Evolutionary conservation across 2,888 invertebrate species (phyloP).

Genomic region (Isoperla grammatica): DNA sequence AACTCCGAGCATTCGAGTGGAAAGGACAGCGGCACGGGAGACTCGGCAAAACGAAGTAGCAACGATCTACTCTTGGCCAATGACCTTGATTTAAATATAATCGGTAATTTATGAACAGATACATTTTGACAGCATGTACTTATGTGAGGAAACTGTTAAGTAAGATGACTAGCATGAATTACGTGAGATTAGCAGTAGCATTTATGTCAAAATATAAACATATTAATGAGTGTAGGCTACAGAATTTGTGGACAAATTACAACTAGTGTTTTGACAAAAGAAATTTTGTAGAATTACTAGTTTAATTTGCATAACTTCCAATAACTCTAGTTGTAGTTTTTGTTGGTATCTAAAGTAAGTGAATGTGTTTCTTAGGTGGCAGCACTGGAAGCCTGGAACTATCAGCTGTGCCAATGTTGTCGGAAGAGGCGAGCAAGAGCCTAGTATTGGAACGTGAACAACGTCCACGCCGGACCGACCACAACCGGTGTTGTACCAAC

Average conservation of each 20-base stretch:
- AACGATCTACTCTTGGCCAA: conserved; percentile 45
- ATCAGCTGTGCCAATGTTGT: conserved; percentile 3
- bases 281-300: no score
- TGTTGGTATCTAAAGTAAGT: no score
- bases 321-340: no score
- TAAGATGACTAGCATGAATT: no score
- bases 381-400: conserved; percentile 1
- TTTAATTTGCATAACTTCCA: no score
- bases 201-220: no score
- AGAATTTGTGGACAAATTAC: no score
- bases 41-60: conserved; percentile 68
- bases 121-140: no score
- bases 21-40: conserved; percentile 76
- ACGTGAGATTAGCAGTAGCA: no score
- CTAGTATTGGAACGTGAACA: conserved; percentile 7
- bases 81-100: neutral
- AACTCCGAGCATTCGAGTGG: conserved; percentile 66
- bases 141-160: neutral
- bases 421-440: neutral
- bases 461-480: conserved; percentile 23
- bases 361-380: conserved; percentile 3
- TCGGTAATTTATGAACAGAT: neutral
- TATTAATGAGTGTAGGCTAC: no score
- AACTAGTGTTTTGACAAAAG: no score
- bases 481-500: conserved; percentile 19